phyloP scores from a whole-genome alignment of 2,797 vertebrate species.

The Anas capensis region DNA sequence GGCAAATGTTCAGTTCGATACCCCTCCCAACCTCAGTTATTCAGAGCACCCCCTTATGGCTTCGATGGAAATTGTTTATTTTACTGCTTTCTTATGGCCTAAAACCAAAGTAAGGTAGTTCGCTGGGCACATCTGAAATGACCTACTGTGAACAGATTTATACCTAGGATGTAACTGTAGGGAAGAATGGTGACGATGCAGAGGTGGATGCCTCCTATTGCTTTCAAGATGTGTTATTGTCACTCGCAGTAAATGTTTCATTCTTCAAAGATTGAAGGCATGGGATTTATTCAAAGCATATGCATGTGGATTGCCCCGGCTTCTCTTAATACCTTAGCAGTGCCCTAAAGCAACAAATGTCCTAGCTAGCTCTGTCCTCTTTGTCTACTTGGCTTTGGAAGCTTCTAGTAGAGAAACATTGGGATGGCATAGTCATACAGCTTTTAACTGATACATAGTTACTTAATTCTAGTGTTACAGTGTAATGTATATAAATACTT shows the following conservation, averaged over 20 bases:
- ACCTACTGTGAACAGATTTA: not conserved
- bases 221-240: not conserved
- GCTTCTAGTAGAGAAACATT: not conserved
- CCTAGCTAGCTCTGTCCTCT: not conserved
- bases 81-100: not conserved
- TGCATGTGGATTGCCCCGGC: not conserved
- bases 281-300: fast-evolving
- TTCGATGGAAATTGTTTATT: not conserved
- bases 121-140: not conserved
- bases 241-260: not conserved
- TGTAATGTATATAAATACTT: not conserved
- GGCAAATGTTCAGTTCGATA: not conserved
- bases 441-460: not conserved
- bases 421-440: not conserved
- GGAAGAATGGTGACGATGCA: not conserved
- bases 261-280: not conserved
- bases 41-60: slow-evolving; percentile 63
- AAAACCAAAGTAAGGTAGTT: not conserved
- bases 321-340: not conserved
- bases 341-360: not conserved
- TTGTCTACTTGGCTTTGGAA: slow-evolving; percentile 1
- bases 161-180: not conserved
- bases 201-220: not conserved
- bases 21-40: not conserved
- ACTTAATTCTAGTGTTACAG: not conserved